Base-by-base conservation (phyloP, 2,888 invertebrate genomes). In the Acanthosepion lycidas region DNA sequence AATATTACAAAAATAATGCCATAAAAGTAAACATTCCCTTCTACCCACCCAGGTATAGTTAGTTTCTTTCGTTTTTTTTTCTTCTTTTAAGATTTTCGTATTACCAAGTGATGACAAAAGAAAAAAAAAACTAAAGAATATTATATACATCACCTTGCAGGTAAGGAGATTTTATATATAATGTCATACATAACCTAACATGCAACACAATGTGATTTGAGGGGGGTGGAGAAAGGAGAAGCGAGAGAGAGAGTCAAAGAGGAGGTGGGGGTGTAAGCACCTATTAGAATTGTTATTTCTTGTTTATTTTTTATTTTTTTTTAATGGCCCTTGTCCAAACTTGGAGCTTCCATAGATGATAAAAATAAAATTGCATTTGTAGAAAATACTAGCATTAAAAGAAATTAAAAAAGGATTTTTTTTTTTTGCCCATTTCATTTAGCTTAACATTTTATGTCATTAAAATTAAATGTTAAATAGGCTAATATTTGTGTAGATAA, bases 381-480 rank as follows among this genome's bases (percentile, higher is more conserved):
- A n/a, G 78, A 33, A n/a, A n/a, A n/a, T 3, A 78, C 9, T 78
- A 33, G n/a, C 78, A n/a, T n/a, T 78, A 15, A 78, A 78, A 78
- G 20, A 78, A 78, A 78, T 33, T 12, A 12, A 78, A 78, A 78
- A 78, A 15, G 15, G 15, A 33, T 78, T 33, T 42, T 42, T 42
- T 42, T 42, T 42, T 42, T 42, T 78, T 78, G 8, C 6, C 6
- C 9, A 12, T n/a, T n/a, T 78, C n/a, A 23, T n/a, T n/a, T 9
- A n/a, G 1, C 6, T 18, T 33, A 78, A 33, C 9, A 78, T 78
- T 78, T 78, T n/a, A 78, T 78, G 78, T n/a, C 1, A n/a, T 28
- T 78, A 78, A 78, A 78, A 78, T 78, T 78, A 78, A 33, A 78
- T 78, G 78, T n/a, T 78, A n/a, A 78, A 78, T n/a, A 78, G 78